Conservation (phyloP, 2,797 vertebrate genomes). For the Sebastes umbrosus region DNA sequence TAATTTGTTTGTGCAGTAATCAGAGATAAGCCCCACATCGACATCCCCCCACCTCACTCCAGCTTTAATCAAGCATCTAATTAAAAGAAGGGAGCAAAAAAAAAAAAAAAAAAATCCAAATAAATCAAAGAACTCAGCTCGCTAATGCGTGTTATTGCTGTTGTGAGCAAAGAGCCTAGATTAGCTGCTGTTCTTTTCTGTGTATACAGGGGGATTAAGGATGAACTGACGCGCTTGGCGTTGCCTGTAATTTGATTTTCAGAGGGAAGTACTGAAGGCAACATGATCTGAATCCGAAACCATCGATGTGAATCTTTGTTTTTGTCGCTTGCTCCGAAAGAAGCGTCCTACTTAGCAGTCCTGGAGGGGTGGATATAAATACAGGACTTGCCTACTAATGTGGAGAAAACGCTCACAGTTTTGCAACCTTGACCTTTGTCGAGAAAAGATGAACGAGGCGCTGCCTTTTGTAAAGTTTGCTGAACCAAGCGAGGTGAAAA, state of each 20-base stretch:
- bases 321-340: background rate
- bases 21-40: constrained; percentile 43
- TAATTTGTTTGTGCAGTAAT: constrained; percentile 64
- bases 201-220: constrained; percentile 46
- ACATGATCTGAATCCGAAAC: constrained; percentile 28
- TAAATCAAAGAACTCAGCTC: constrained; percentile 55
- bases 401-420: background rate
- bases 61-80: constrained; percentile 69
- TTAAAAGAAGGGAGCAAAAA: constrained; percentile 51
- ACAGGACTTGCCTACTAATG: background rate
- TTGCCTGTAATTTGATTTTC: constrained; percentile 56
- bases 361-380: background rate
- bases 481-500: background rate
- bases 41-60: background rate
- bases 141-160: constrained; percentile 50
- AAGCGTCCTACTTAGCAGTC: background rate
- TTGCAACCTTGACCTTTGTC: constrained; percentile 45
- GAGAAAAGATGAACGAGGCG: background rate
- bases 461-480: background rate
- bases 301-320: constrained; percentile 9
- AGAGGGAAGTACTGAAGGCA: constrained; percentile 2
- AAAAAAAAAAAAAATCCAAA: constrained; percentile 21
- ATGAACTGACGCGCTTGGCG: constrained; percentile 28
- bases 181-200: constrained; percentile 49
- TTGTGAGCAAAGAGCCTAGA: constrained; percentile 49